Evolutionary conservation across 2,888 invertebrate genomes (phyloP).

Genomic region (Leuctra nigra): DNA sequence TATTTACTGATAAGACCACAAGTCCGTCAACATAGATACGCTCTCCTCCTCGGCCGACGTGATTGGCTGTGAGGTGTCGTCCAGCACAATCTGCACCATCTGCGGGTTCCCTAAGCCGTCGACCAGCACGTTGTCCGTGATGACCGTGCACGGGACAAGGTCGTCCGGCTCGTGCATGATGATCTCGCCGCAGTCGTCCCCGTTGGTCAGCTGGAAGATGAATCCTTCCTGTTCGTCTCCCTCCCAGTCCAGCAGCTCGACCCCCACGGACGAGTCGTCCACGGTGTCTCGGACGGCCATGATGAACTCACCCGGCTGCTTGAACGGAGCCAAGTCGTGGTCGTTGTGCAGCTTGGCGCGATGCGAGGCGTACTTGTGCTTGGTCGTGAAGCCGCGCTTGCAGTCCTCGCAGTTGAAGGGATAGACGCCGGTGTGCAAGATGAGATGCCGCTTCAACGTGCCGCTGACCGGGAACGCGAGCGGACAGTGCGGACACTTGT

Average conservation of each 20-base stretch:
- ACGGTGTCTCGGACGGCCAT: background rate
- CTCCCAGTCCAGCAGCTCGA: conserved; percentile 2
- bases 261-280: background rate
- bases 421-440: conserved; percentile 30
- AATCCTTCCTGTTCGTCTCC: background rate
- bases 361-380: conserved; percentile 28
- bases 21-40: background rate
- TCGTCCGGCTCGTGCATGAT: conserved; percentile 17
- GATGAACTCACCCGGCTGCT: conserved; percentile 23
- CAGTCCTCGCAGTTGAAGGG: conserved; percentile 29
- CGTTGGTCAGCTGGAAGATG: background rate
- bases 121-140: background rate
- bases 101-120: conserved; percentile 1
- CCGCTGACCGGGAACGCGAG: conserved; percentile 42
- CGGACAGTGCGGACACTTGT: conserved; percentile 42
- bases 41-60: conserved; percentile 12
- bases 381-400: conserved; percentile 30
- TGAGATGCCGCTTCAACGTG: conserved; percentile 42
- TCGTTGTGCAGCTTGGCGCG: conserved; percentile 29
- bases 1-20: background rate
- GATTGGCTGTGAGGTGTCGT: conserved; percentile 26
- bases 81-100: conserved; percentile 28
- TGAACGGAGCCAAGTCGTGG: conserved; percentile 20
- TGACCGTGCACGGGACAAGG: conserved; percentile 9
- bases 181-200: conserved; percentile 11